Conservation (phyloP, 1,140 invertebrate genomes). For the Penaeus indicus region DNA sequence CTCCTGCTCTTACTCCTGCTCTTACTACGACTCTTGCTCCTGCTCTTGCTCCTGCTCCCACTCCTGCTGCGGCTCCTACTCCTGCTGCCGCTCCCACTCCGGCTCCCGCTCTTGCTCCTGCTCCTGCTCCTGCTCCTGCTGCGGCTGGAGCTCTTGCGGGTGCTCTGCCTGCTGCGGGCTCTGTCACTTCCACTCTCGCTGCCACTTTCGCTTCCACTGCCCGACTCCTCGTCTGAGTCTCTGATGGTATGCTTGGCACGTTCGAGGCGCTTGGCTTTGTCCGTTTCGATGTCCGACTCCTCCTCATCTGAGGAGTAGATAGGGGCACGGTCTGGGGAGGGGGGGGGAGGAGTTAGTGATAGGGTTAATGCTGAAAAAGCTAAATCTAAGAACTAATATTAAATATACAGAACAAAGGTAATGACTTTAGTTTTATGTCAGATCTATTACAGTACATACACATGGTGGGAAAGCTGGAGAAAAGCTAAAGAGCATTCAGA, state of each 20-base stretch:
- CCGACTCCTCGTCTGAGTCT: conserved; percentile 82
- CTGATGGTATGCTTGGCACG: conserved; percentile 82
- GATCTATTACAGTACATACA: neutral
- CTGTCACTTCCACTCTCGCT: conserved; percentile 37
- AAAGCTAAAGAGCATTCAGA: neutral
- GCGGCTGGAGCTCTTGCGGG: conserved; percentile 13
- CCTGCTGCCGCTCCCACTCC: conserved; percentile 44
- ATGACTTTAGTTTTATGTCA: too few species aligned
- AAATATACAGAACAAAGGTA: too few species aligned
- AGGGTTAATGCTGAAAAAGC: too few species aligned
- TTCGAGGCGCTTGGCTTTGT: conserved; percentile 80
- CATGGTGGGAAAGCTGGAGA: neutral
- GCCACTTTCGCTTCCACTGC: conserved; percentile 36
- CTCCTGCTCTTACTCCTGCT: conserved; percentile 26
- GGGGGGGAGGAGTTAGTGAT: conserved; percentile 1
- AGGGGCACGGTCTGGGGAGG: conserved; percentile 69
- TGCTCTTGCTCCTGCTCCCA: conserved; percentile 36
- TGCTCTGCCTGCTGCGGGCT: conserved; percentile 17
- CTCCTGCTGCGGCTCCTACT: conserved; percentile 44
- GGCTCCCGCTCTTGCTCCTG: conserved; percentile 20
- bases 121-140: conserved; percentile 37
- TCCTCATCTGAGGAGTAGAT: conserved; percentile 95
- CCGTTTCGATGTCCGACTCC: conserved; percentile 87
- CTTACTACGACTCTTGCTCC: conserved; percentile 36
- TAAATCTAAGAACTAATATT: too few species aligned